Base-by-base conservation (phyloP, 2,888 invertebrate species). In the Nemurella pictetii region DNA sequence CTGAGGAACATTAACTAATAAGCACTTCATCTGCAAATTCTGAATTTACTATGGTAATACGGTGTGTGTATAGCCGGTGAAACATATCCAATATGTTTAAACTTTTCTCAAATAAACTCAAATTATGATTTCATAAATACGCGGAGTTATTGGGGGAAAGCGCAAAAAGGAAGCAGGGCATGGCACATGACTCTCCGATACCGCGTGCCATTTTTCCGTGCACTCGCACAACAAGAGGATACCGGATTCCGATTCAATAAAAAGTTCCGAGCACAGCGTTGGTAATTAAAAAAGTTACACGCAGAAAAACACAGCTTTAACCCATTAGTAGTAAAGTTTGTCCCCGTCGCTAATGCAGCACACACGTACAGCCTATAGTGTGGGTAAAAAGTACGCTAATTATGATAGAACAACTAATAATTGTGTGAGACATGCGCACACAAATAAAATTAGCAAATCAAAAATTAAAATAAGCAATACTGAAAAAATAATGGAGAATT, bases 261-360 rank as follows among this genome's bases (percentile, higher is more conserved):
- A 78, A 78, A 78, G 78, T 78, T 78, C 15, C 3, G 26, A 28
- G 78, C 78, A 78, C 75, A 26, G n/a, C 15, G 78, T 9, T 27
- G 28, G 78, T 78, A 78, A 78, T 78, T 78, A 78, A 78, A 78
- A 78, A 78, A 78, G 78, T 78, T 78, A 78, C n/a, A 78, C 26
- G 28, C 26, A 2, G 28, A 78, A 78, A 75, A 78, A 78, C 78
- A 78, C 30, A 78, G 78, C 28, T 78, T 78, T 12, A 20, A 78
- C 28, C 78, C 78, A 78, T 78, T 78, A 78, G 30, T 5, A 78
- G 4, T 0, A n/a, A 78, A 78, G 28, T 78, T 78, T 78, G 28
- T 29, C 26, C 77, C 7, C 26, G 1, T 20, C 29, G 30, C 28
- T 78, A 78, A 78, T 30, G 26, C 30, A 15, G 20, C 55, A 55